Evolutionary conservation across 2,113 vertebrate species (phyloP).

Genomic region (Channa maculata): DNA sequence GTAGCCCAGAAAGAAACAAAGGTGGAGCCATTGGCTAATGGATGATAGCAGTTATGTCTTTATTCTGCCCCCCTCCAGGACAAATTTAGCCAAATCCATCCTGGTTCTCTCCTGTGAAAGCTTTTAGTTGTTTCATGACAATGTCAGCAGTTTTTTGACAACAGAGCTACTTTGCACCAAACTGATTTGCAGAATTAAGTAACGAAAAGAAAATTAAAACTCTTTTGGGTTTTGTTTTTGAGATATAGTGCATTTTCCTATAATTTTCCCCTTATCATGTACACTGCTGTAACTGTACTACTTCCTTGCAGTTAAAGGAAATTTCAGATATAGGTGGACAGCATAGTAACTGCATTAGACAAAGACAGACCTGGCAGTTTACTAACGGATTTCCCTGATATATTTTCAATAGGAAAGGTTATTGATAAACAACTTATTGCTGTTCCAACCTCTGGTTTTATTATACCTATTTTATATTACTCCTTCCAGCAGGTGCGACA

Average conservation of each 20-base stretch:
- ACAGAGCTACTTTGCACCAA: too few species aligned
- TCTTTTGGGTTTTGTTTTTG: too few species aligned
- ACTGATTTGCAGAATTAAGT: too few species aligned
- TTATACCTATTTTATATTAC: neutral
- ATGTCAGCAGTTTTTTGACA: neutral
- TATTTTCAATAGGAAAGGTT: neutral
- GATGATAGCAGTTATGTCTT: constrained; percentile 12
- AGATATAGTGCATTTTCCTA: too few species aligned
- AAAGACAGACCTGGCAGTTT: too few species aligned
- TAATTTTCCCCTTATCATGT: too few species aligned
- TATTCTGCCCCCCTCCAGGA: constrained; percentile 12
- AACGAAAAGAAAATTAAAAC: too few species aligned
- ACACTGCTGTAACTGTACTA: too few species aligned
- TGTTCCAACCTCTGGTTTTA: neutral
- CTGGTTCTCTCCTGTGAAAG: neutral
- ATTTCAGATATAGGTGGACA: too few species aligned
- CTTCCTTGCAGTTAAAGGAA: too few species aligned
- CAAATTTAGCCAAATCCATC: constrained; percentile 3
- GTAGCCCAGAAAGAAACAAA: neutral
- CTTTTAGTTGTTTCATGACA: neutral
- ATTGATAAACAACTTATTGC: neutral
- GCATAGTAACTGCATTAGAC: too few species aligned
- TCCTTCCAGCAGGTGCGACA: constrained; percentile 70
- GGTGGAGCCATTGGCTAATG: neutral
- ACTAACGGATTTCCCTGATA: too few species aligned